Evolutionary conservation across 2,797 vertebrate genomes (phyloP), one percentile per base, ranked within the genome.

Genomic region (Chloroceryle amazona): DNA sequence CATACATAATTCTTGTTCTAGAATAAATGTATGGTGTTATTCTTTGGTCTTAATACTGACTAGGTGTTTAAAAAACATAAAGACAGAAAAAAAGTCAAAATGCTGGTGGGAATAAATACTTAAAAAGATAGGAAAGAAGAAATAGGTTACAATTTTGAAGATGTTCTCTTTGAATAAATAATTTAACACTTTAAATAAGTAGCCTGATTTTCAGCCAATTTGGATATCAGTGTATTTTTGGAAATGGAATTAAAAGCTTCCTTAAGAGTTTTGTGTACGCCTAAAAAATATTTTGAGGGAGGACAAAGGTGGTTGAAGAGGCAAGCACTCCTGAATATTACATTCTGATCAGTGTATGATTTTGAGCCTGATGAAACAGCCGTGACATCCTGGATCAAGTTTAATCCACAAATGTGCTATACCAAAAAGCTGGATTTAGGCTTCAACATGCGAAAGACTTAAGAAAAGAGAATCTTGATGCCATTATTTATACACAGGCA

Each of bases 101-200:
- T 75, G 20, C 15, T 65, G 10, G 19, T 65, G 28, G 17, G 21
- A 82, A 10, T 28, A 71, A 71, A 80, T 68, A 16, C 12, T 54
- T 86, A 42, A 33, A 49, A 81, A 67, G 63, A 55, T 13, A 25
- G 8, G 65, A 80, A 82, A 82, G 44, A 91, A 85, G 41, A 85
- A 94, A 74, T 49, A 61, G 65, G 52, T 68, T 91, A 74, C 52
- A 89, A 58, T 92, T 92, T 94, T 92, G 80, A 71, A 93, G 65
- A 78, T 86, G 58, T 65, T 94, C 19, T 47, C 21, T 68, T 26
- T 95, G 65, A 90, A 78, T 85, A 83, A 89, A 85, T 89, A 89
- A 65, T 85, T 89, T 82, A 80, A 62, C 68, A 46, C 37, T 90
- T 82, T n/a, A 82, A 74, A 73, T 82, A 78, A 47, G 25, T 85